Evolutionary conservation across 92 coral and sea anemone genomes (phyloP), one percentile per base, ranked within the genome.

Genomic region (Desmophyllum pertusum): DNA sequence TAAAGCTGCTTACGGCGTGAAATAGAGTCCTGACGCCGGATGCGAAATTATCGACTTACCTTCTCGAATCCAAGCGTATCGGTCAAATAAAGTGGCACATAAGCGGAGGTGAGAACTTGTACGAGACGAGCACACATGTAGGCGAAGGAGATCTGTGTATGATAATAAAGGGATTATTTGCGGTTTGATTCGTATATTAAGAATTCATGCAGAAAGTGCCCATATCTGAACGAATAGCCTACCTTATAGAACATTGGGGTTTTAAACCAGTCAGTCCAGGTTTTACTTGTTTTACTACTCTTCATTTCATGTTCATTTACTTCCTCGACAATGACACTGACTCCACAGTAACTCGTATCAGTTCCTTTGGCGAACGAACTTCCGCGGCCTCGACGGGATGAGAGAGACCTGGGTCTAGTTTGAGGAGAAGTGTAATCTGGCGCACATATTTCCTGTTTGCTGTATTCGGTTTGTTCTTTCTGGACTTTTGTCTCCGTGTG

Each of bases 221-320:
- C 55, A 6, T 50, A 21, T 50, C 18, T 13, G 13, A n/a, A n/a
- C n/a, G n/a, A n/a, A n/a, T n/a, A n/a, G n/a, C n/a, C n/a, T 73
- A 92, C 98, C 95, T 94, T 92, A 75, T 94, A 94, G 52, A 89
- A 79, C 83, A 75, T 88, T 46, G 93, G 95, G 67, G 75, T 90
- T 38, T 79, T 89, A 51, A 94, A 85, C 87, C 95, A 85, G 19
- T 87, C 83, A 46, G 37, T 84, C 98, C 98, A 94, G 33, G 68
- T 83, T 52, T 57, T 55, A 2, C n/a, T 82, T 31, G 79, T 40
- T 73, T 82, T 82, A 59, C 57, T 18, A 14, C 21, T 40, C 63
- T 55, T 39, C 71, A 6, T 39, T 31, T 27, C 67, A 2, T 57
- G 79, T 39, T 82, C 41, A 37, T 41, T 57, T 6, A 18, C 42